Conservation (phyloP, 2,888 invertebrate genomes). For the Hydraecia micacea region DNA sequence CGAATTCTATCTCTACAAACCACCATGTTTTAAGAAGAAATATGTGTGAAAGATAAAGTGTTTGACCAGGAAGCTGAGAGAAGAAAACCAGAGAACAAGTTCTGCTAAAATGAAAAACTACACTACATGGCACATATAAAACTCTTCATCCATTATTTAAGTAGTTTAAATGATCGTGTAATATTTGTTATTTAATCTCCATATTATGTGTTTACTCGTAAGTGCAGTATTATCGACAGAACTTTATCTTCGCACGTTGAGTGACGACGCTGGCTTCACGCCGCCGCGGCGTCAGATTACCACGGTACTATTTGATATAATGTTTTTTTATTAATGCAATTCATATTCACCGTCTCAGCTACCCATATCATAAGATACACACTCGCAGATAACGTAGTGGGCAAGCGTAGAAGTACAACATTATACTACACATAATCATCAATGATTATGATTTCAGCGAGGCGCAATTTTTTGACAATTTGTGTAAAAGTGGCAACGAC, state of each 20-base stretch:
- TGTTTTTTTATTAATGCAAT: slow-evolving; percentile 58
- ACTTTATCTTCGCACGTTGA: slow-evolving; percentile 67
- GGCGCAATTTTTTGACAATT: slow-evolving; percentile 42
- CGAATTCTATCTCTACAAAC: neutral
- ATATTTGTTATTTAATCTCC: slow-evolving; percentile 52
- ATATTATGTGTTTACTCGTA: slow-evolving; percentile 66
- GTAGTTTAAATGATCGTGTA: slow-evolving; percentile 15
- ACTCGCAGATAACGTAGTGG: slow-evolving; percentile 46
- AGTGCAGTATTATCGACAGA: slow-evolving; percentile 72
- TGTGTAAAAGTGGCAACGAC: slow-evolving; percentile 49
- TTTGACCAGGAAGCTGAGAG: neutral
- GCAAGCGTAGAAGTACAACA: slow-evolving; percentile 33
- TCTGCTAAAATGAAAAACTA: neutral
- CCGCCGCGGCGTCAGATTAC: slow-evolving; percentile 65
- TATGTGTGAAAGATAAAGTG: slow-evolving; percentile 14
- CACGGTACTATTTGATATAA: slow-evolving; percentile 62
- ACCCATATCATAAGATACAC: slow-evolving; percentile 56
- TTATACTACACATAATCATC: slow-evolving; percentile 46
- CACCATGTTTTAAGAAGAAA: neutral
- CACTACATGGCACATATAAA: neutral
- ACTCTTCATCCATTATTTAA: neutral
- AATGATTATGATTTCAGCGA: slow-evolving; percentile 50
- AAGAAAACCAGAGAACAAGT: neutral
- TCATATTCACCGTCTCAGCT: slow-evolving; percentile 39
- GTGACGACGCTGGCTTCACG: slow-evolving; percentile 60